Percentiles rank a stretch among this genome's conserved stretches.
Conservation (phyloP, 2,113 vertebrate genomes). For the Dinomys branickii region DNA sequence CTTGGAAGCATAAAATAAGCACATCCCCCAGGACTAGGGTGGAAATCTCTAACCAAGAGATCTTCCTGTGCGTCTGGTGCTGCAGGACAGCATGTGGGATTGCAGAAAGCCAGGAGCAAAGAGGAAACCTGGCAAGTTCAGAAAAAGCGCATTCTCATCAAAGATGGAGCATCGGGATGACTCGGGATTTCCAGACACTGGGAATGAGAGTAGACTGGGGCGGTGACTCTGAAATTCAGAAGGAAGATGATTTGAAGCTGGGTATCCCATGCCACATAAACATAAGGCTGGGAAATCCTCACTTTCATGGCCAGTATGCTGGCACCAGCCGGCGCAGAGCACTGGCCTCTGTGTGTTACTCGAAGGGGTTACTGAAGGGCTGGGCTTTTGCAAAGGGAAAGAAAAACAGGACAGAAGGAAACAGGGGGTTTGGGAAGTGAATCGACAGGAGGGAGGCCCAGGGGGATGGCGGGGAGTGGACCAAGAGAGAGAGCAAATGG, state of each 20-base stretch:
- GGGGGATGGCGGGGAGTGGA: background rate
- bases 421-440: background rate
- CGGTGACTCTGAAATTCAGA: background rate
- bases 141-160: background rate
- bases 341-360: background rate
- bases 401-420: background rate
- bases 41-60: background rate
- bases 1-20: background rate
- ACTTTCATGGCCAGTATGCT: too few relatives aligned
- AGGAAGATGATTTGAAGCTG: background rate
- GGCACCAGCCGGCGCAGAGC: background rate
- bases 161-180: background rate
- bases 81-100: rapidly evolving
- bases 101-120: background rate
- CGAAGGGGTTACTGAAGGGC: background rate
- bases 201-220: background rate
- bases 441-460: background rate
- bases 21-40: too few relatives aligned
- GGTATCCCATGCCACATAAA: background rate
- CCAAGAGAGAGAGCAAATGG: background rate
- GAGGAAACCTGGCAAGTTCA: background rate
- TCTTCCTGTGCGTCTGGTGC: background rate
- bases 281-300: background rate
- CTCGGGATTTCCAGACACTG: background rate
- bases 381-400: background rate